Conservation (phyloP, 2,113 vertebrate species). For the Oxyura jamaicensis region DNA sequence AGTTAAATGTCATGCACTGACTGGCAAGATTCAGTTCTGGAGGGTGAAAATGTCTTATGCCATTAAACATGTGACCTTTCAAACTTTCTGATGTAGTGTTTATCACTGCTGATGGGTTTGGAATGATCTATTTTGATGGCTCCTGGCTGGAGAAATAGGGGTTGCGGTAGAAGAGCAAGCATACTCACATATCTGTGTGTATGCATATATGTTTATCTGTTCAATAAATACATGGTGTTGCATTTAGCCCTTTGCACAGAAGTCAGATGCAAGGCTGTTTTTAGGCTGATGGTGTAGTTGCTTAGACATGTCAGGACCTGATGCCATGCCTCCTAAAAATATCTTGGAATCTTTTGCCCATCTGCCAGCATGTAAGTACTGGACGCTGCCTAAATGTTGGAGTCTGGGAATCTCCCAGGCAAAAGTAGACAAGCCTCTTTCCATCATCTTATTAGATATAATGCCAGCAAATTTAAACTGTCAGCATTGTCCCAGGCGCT, state of each 20-base stretch:
- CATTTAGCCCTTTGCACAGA: background rate
- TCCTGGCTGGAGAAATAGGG: background rate
- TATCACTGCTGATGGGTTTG: background rate
- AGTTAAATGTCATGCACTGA: background rate
- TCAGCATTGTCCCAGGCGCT: background rate
- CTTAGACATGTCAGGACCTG: background rate
- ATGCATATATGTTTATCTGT: background rate
- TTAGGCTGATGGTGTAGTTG: background rate
- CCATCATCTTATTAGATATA: background rate
- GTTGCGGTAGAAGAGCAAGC: background rate
- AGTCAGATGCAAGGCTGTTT: background rate
- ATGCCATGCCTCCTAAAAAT: background rate
- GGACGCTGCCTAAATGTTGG: background rate
- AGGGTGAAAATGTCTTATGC: background rate
- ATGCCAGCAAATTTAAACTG: background rate
- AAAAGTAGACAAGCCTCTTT: background rate
- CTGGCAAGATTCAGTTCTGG: background rate
- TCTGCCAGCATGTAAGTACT: background rate
- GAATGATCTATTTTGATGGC: background rate
- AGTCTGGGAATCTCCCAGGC: background rate
- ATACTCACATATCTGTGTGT: too few relatives aligned
- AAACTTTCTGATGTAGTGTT: background rate
- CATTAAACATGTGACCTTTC: background rate
- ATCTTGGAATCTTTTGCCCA: background rate
- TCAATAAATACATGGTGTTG: background rate